Base-by-base conservation (phyloP, 2,888 invertebrate genomes). In the Malacosoma neustria region DNA sequence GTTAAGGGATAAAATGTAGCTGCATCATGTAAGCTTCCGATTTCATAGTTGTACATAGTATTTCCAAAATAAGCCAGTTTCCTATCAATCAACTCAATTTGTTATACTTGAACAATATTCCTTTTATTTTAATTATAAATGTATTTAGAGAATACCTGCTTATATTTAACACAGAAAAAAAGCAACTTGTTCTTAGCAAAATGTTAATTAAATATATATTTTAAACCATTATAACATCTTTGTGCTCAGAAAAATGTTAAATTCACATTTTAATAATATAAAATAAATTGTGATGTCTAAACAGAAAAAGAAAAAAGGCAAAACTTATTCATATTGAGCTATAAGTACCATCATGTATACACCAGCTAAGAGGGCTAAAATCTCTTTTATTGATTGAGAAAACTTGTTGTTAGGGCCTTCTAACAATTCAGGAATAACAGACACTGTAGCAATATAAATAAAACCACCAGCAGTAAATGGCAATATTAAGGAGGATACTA, bases 401-500 rank as follows among this genome's bases (percentile, higher is more conserved):
- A 97, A 88, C 61, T 93, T 94, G 3, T 90, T 39, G 29, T 38
- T 91, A n/a, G 91, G 89, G 60, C 97, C 96, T 67, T 95, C 94
- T 48, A 99, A 87, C 33, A 99, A 88, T 79, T 99, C 99, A 5
- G 99, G 99, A 64, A 99, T 95, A 13, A 99, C 97, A 45, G 98
- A 98, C 0, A 99, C 99, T 11, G 99, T 96, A 12, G 99, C 99
- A 57, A 99, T 99, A 73, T 99, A 99, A 71, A 99, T 99, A 70
- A 99, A 99, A n/a, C 99, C 98, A 46, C 97, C 98, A 32, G 98
- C 98, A 13, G 98, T 99, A 58, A 99, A 99, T 9, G 99, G 99
- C 39, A 99, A 84, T 37, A 99, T 94, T 90, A 98, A 96, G 4
- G 92, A 89, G 6, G 93, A 91, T 1, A 95, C 92, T 43, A 92